Evolutionary conservation across 1,140 invertebrate genomes (phyloP), one percentile per base, ranked within the genome.

Genomic region (Psix sp.): DNA sequence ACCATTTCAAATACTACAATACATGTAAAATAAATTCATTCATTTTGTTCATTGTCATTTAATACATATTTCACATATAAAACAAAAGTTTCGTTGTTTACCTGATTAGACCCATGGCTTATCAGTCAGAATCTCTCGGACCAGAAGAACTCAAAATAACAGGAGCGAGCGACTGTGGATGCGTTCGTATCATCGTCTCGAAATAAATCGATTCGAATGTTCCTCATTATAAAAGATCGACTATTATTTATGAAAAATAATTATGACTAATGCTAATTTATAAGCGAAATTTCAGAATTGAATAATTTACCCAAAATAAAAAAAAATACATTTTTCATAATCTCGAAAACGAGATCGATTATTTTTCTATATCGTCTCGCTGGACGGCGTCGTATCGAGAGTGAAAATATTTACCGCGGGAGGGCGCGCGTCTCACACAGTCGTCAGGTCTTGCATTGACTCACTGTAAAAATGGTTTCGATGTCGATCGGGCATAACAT

Each of bases 401-500:
- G n/a, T n/a, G n/a, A n/a, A 29, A 29, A 29, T 29, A 16, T 49
- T 56, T 33, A 16, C 24, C 60, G 33, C 35, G 7, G 18, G 42
- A 66, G 14, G 45, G 33, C 45, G 29, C 17, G 35, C 24, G 33
- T 39, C 1, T 46, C 20, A 42, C 48, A 48, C 33, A 62, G 56
- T 48, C 24, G 38, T 38, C 46, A 36, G 11, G 13, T 33, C 36
- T 48, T 36, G 10, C 20, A 46, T 52, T 70, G 68, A 73, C 40
- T 57, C 54, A 40, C 31, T 48, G 49, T 71, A 63, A 77, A 77
- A 74, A 77, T 77, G 71, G 71, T 52, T 46, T 74, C 66, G 56
- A 40, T 31, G 66, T 71, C 26, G 45, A 59, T 67, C 60, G 71
- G 71, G 71, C 71, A 67, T 77, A 77, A 56, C 42, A 72, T 77